Evolutionary conservation across 2,797 vertebrate genomes (phyloP).

Genomic region (Lacerta agilis): DNA sequence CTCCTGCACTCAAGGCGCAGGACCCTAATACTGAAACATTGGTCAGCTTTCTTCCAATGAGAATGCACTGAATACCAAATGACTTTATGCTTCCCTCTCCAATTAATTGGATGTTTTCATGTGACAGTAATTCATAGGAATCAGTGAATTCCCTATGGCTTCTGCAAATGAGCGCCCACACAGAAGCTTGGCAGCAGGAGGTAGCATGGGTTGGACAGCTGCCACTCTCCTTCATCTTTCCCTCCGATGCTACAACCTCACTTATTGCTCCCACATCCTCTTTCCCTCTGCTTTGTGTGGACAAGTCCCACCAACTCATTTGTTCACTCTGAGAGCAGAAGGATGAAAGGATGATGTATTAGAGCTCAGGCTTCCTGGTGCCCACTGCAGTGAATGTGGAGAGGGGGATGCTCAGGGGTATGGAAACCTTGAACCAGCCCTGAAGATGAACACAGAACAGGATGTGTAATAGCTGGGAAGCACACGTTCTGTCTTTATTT

Average conservation of each 20-base stretch:
- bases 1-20: neutral
- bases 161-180: neutral
- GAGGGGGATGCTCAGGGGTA: neutral
- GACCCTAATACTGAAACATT: neutral
- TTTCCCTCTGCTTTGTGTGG: neutral
- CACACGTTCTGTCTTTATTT: neutral
- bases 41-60: neutral
- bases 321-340: no score
- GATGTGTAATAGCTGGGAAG: neutral
- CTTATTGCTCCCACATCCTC: neutral
- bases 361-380: neutral
- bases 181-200: neutral
- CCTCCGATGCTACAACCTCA: no score
- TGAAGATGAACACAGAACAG: neutral
- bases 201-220: neutral
- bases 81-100: neutral
- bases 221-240: neutral
- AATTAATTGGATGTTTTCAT: neutral
- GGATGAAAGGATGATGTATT: no score
- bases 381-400: neutral
- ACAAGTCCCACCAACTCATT: neutral
- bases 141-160: neutral
- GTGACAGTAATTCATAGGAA: neutral
- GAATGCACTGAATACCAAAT: neutral
- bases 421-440: neutral